Conservation (phyloP, 2,888 invertebrate genomes). For the Acronicta aceris region DNA sequence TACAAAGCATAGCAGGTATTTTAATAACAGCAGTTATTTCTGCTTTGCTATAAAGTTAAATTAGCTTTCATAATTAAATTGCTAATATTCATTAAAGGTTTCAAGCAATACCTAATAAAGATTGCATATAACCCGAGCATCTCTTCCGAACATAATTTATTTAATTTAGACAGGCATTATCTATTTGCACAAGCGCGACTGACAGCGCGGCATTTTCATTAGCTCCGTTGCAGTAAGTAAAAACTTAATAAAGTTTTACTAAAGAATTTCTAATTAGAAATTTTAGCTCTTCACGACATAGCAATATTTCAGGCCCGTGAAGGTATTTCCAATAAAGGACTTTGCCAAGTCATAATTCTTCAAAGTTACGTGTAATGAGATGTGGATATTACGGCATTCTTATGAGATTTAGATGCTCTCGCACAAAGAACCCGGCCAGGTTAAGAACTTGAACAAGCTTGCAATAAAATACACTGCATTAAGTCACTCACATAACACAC, state of each 20-base stretch:
- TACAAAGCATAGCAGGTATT: constrained; percentile 18
- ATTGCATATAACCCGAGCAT: constrained; percentile 47
- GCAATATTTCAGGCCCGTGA: constrained; percentile 88
- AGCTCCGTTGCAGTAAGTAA: constrained; percentile 85
- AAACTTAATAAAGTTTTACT: constrained; percentile 88
- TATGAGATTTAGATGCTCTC: constrained; percentile 78
- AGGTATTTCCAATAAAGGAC: constrained; percentile 90
- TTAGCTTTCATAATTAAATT: constrained; percentile 47
- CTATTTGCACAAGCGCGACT: constrained; percentile 58
- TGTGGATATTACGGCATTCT: constrained; percentile 87
- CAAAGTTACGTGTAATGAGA: constrained; percentile 89
- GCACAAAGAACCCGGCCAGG: constrained; percentile 61
- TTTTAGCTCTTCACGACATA: constrained; percentile 88
- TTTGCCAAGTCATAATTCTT: constrained; percentile 89
- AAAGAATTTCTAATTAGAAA: constrained; percentile 89
- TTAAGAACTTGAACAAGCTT: constrained; percentile 44
- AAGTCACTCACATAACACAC: constrained; percentile 42
- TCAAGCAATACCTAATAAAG: constrained; percentile 48
- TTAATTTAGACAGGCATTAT: constrained; percentile 60
- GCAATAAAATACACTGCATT: constrained; percentile 54
- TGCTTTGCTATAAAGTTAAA: constrained; percentile 46
- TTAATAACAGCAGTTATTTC: constrained; percentile 41
- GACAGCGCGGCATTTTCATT: constrained; percentile 86
- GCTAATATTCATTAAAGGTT: constrained; percentile 50
- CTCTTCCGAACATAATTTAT: constrained; percentile 57